Conservation (phyloP, 1,140 invertebrate species). For the Thaumetopoea pityocampa region DNA sequence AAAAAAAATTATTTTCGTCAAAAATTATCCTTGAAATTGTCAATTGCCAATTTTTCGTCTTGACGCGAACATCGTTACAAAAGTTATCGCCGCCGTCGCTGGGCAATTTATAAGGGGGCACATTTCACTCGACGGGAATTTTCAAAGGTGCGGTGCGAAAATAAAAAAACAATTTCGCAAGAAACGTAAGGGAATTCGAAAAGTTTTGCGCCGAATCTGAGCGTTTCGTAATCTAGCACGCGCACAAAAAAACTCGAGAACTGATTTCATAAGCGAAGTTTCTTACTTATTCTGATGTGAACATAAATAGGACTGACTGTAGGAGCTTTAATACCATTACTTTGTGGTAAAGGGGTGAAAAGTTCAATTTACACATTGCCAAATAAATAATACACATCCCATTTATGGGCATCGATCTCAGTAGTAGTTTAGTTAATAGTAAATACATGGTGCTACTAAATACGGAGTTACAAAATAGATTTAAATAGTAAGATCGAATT, state of each 20-base stretch:
- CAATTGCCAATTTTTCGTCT: conserved; percentile 21
- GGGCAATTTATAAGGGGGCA: conserved; percentile 21
- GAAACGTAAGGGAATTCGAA: conserved; percentile 8
- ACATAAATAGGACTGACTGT: too few species aligned
- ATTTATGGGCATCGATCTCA: too few species aligned
- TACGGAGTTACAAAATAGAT: too few species aligned
- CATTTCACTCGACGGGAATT: conserved; percentile 15
- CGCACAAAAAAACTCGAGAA: not conserved
- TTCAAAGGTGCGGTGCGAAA: conserved; percentile 4
- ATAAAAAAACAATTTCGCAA: conserved; percentile 17
- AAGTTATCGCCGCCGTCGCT: conserved; percentile 12
- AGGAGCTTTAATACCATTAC: too few species aligned
- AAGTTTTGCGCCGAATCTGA: conserved; percentile 11
- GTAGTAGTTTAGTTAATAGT: too few species aligned
- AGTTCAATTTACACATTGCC: too few species aligned
- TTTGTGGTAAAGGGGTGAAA: too few species aligned
- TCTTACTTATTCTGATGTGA: too few species aligned
- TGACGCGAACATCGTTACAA: conserved; percentile 18
- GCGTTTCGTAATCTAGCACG: not conserved
- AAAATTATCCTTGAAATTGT: conserved; percentile 18
- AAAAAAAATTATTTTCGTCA: conserved; percentile 12
- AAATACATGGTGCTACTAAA: too few species aligned
- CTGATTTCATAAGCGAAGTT: conserved; percentile 3
- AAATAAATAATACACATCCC: too few species aligned
- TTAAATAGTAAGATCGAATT: too few species aligned